Evolutionary conservation across 2,888 invertebrate species (phyloP).

Genomic region (Andrena marginata): DNA sequence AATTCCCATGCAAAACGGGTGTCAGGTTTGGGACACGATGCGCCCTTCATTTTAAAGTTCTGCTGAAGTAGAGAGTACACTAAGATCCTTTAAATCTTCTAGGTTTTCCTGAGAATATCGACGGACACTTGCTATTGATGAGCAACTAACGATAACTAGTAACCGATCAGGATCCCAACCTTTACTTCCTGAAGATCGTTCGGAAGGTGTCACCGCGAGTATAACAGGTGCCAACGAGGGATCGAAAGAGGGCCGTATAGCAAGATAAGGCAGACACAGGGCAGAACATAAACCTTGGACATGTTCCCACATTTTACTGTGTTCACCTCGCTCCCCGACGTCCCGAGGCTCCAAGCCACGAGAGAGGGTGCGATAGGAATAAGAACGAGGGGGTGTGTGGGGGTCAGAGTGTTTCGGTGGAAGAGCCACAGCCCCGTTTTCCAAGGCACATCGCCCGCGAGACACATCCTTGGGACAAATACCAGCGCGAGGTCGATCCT

Average conservation of each 20-base stretch:
- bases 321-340: neutral
- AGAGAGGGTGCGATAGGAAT: slow-evolving; percentile 8
- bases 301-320: slow-evolving; percentile 6
- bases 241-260: neutral
- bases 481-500: slow-evolving; percentile 38
- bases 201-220: neutral
- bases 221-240: neutral
- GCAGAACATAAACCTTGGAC: neutral
- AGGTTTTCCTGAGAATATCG: too few relatives aligned
- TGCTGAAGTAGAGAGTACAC: too few relatives aligned
- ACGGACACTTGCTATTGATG: too few relatives aligned
- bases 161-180: too few relatives aligned
- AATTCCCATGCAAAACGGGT: slow-evolving; percentile 30
- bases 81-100: too few relatives aligned
- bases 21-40: neutral
- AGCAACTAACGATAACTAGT: too few relatives aligned
- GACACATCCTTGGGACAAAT: slow-evolving; percentile 39
- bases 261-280: neutral
- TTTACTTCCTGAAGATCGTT: neutral
- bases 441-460: slow-evolving; percentile 16
- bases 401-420: neutral
- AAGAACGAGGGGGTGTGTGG: neutral
- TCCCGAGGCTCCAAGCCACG: neutral
- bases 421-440: slow-evolving; percentile 11
- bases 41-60: too few relatives aligned